These are phyloP conservation scores for Fabriciana adippe DNA, from an alignment of 2,888 invertebrate genomes.

Conservation along the genomic window DNA sequence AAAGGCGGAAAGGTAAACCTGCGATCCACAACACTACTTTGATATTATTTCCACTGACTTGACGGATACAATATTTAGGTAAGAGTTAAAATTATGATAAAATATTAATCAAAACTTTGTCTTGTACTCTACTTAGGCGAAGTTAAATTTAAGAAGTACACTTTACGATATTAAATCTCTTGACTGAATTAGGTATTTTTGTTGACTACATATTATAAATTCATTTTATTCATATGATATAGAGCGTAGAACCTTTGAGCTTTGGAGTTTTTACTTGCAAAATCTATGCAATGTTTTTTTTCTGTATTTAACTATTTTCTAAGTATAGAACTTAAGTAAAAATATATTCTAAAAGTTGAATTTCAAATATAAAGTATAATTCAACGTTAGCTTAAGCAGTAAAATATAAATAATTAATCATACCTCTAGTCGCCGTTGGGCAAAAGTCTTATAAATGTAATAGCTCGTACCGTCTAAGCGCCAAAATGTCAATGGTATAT, in stretches of 20 bases:
- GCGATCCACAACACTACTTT: slow-evolving; percentile 57
- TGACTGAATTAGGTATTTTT: too few species aligned
- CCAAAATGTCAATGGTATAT: slow-evolving; percentile 52
- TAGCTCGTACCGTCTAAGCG: slow-evolving; percentile 45
- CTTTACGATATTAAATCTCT: too few species aligned
- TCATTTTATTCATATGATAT: too few species aligned
- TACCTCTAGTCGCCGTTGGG: slow-evolving; percentile 1
- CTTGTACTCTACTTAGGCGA: too few species aligned
- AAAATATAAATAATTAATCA: slow-evolving; percentile 1
- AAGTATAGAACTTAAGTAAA: too few species aligned
- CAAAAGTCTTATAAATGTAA: slow-evolving; percentile 19
- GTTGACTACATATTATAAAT: too few species aligned
- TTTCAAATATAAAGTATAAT: not conserved
- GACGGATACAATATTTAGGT: slow-evolving; percentile 49
- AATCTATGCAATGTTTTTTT: too few species aligned
- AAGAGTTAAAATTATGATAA: not conserved
- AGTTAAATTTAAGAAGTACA: too few species aligned
- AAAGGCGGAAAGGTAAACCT: slow-evolving; percentile 59
- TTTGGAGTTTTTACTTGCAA: too few species aligned
- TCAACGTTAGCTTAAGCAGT: slow-evolving; percentile 1
- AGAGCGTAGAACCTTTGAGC: too few species aligned
- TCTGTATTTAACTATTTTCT: too few species aligned
- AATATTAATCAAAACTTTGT: slow-evolving; percentile 1
- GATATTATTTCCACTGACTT: slow-evolving; percentile 64
- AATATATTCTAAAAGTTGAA: too few species aligned